Base-by-base conservation (phyloP, 2,888 invertebrate genomes). In the Leptogaster cylindrica region DNA sequence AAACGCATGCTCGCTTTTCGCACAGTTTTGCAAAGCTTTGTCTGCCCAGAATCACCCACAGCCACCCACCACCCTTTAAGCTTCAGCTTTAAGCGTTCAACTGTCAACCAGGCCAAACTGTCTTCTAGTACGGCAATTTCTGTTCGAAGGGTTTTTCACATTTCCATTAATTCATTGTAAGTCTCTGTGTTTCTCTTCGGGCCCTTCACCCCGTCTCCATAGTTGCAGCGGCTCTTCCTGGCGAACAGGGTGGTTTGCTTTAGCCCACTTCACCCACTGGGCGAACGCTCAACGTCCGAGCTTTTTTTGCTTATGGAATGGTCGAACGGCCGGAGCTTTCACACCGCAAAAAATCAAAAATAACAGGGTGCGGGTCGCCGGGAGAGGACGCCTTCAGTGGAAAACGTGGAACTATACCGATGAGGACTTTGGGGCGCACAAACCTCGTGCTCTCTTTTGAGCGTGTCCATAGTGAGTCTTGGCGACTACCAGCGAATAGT, bases 391-490 rank as follows among this genome's bases (percentile, higher is more conserved):
- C n/a, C n/a, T n/a, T 61, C 18, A 27, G 41, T 61, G 61, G 61
- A 61, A 58, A 58, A 61, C 44, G 44, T 61, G 61, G 61, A 7
- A 28, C 18, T 39, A 12, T 6, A 3, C 28, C 27, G 25, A 23
- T 6, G n/a, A 23, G 28, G 25, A 5, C 10, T 5, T 25, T 12
- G 7, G 51, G 2, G 16, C 27, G 31, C 16, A 8, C 16, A 31
- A 16, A 41, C 27, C 44, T 27, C 44, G 44, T 61, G 28, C 58
- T 58, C 61, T 61, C 61, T 44, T 28, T 28, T 44, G 25, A 41
- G 27, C 2, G 61, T 12, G 16, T 41, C 28, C 25, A 27, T 61
- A 44, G 44, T 41, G 18, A 8, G 28, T 25, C 10, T 41, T 18
- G 61, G 14, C 28, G 41, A 20, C 61, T 41, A 28, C 44, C 44